Evolutionary conservation across 2,888 invertebrate genomes (phyloP), one percentile per base, ranked within the genome.

Genomic region (Dasysyrphus albostriatus): DNA sequence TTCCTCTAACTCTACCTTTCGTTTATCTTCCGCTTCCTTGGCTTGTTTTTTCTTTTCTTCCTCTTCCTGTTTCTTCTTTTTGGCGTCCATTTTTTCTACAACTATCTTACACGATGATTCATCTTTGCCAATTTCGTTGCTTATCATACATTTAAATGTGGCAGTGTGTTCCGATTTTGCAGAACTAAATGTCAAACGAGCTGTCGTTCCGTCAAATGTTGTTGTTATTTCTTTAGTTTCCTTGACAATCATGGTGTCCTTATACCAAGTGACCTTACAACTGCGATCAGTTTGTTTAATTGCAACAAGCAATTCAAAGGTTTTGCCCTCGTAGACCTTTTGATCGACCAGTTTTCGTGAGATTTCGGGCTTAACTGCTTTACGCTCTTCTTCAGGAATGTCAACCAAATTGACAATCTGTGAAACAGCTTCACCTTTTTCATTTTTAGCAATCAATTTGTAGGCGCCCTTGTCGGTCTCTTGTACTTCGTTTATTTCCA

Each of bases 81-180:
- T 92, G 9, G 93, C 93, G 63, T 92, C 90, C 81, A 92, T 92
- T 93, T 95, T 94, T 91, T 94, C 94, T 12, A 99, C 96, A 29
- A 96, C 96, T 79, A 99, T 94, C 90, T 97, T 96, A 61, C 98
- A 97, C 58, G 95, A 95, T 2, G 97, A 96, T 91, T 97, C 97
- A 89, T 97, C 98, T 91, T 96, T 96, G 67, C 99, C 99, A 89
- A 95, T 96, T 91, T 98, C 97, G 92, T 99, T 99, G 90, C 95
- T 96, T 73, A 98, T 96, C 34, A 97, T 95, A 56, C 98, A 95
- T 90, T 95, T 96, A 93, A 98, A 98, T 67, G 95, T 95, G 54
- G 97, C 98, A 5, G 95, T 94, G 91, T 96, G 95, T 90, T 96
- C 96, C n/a, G 94, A 94, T 73, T 96, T 95, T 58, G 96, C 96